These are phyloP conservation scores for Polyploca ridens DNA, from an alignment of 2,888 invertebrate species.

Conservation along the genomic window DNA sequence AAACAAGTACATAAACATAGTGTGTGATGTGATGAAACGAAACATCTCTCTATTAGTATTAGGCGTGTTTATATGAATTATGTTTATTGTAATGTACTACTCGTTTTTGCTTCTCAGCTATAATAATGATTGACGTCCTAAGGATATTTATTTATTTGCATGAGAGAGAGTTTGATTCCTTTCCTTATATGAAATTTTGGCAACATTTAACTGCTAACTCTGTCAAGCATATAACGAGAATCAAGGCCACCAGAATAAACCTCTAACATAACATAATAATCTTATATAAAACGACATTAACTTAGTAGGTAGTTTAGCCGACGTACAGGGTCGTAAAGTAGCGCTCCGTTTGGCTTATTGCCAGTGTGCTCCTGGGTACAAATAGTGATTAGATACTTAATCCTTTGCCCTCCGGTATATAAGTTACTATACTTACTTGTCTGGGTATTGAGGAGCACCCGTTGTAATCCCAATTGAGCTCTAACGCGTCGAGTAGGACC, in stretches of 20 bases:
- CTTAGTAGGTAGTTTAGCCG: not conserved
- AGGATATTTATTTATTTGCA: too few species aligned
- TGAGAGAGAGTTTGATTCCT: too few species aligned
- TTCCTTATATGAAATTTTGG: too few species aligned
- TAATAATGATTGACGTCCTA: too few species aligned
- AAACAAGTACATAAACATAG: not conserved
- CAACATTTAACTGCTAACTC: too few species aligned
- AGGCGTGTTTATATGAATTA: too few species aligned
- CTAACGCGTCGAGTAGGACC: conserved; percentile 66
- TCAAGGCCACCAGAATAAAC: not conserved
- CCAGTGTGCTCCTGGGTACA: not conserved
- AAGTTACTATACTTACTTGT: conserved; percentile 53
- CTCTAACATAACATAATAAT: not conserved
- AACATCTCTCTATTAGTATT: too few species aligned
- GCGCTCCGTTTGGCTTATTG: conserved; percentile 1
- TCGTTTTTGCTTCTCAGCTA: too few species aligned
- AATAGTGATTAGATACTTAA: conserved; percentile 7
- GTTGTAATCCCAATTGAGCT: conserved; percentile 79
- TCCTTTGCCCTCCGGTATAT: not conserved
- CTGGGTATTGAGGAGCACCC: conserved; percentile 64
- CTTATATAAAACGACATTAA: conserved; percentile 5
- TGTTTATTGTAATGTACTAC: too few species aligned
- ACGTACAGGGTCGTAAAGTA: conserved; percentile 4
- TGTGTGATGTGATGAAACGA: too few species aligned
- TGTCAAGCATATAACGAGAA: not conserved